Evolutionary conservation across 2,888 invertebrate species (phyloP).

Genomic region (Apamea anceps): DNA sequence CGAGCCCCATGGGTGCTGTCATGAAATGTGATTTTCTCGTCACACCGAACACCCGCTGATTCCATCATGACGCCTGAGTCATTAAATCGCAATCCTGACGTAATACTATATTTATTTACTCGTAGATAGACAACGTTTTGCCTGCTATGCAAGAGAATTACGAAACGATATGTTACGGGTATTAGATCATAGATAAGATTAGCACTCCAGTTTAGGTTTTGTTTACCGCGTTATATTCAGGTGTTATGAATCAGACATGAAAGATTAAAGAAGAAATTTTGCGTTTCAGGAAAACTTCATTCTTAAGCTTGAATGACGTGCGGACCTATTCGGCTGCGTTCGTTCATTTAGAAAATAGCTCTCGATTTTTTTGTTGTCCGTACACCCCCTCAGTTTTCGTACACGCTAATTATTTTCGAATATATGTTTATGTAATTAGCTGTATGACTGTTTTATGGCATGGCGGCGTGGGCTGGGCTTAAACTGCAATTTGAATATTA

Average conservation of each 20-base stretch:
- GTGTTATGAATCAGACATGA: slow-evolving; percentile 48
- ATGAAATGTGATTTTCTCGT: slow-evolving; percentile 60
- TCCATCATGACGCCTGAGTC: slow-evolving; percentile 47
- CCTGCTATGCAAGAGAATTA: slow-evolving; percentile 50
- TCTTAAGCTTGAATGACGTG: slow-evolving; percentile 54
- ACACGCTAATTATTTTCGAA: slow-evolving; percentile 44
- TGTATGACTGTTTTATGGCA: slow-evolving; percentile 22
- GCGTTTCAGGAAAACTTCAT: slow-evolving; percentile 57
- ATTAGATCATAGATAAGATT: slow-evolving; percentile 66
- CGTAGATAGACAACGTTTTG: slow-evolving; percentile 57
- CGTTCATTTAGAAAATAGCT: slow-evolving; percentile 48
- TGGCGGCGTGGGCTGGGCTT: slow-evolving; percentile 29
- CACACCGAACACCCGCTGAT: slow-evolving; percentile 56
- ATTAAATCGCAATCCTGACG: slow-evolving; percentile 49
- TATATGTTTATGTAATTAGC: slow-evolving; percentile 35
- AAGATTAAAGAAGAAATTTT: slow-evolving; percentile 15
- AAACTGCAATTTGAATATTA: slow-evolving; percentile 46
- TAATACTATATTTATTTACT: slow-evolving; percentile 56
- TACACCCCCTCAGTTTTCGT: slow-evolving; percentile 36
- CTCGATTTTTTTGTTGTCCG: slow-evolving; percentile 34
- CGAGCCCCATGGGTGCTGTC: slow-evolving; percentile 39
- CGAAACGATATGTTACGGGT: slow-evolving; percentile 52
- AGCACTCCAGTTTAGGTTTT: slow-evolving; percentile 43
- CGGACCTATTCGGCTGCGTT: slow-evolving; percentile 29
- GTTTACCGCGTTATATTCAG: slow-evolving; percentile 57